These are phyloP conservation scores for Meganola albula DNA, from an alignment of 2,888 invertebrate genomes.

Conservation along the genomic window DNA sequence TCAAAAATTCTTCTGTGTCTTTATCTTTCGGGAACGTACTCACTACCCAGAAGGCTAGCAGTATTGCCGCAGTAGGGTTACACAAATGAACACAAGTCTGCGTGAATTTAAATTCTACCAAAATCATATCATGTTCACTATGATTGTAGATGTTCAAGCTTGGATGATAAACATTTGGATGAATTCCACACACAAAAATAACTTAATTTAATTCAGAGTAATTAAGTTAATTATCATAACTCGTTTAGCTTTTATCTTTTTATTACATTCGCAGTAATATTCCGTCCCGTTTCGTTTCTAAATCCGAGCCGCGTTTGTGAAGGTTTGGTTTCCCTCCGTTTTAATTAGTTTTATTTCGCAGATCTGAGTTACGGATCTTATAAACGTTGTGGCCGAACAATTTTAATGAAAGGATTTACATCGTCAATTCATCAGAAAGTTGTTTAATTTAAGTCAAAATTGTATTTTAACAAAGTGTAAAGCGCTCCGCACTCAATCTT, in stretches of 20 bases:
- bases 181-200: too few relatives aligned
- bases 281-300: slow-evolving; percentile 8
- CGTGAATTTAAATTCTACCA: too few relatives aligned
- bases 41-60: too few relatives aligned
- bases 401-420: slow-evolving; percentile 63
- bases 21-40: too few relatives aligned
- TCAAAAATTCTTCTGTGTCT: too few relatives aligned
- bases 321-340: slow-evolving; percentile 33
- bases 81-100: too few relatives aligned
- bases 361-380: slow-evolving; percentile 56
- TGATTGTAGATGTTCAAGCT: too few relatives aligned
- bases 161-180: too few relatives aligned
- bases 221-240: slow-evolving; percentile 9
- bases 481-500: slow-evolving; percentile 31
- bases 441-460: slow-evolving; percentile 52
- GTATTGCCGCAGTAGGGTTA: too few relatives aligned
- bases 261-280: too few relatives aligned
- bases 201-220: too few relatives aligned
- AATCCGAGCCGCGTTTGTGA: slow-evolving; percentile 18
- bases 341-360: slow-evolving; percentile 67
- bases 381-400: slow-evolving; percentile 63
- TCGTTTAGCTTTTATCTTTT: slow-evolving; percentile 21
- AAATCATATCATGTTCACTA: too few relatives aligned
- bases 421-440: slow-evolving; percentile 45
- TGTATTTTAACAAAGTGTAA: slow-evolving; percentile 36